Conservation (phyloP, 1,140 invertebrate genomes). For the Caenorhabditis inopinata region DNA sequence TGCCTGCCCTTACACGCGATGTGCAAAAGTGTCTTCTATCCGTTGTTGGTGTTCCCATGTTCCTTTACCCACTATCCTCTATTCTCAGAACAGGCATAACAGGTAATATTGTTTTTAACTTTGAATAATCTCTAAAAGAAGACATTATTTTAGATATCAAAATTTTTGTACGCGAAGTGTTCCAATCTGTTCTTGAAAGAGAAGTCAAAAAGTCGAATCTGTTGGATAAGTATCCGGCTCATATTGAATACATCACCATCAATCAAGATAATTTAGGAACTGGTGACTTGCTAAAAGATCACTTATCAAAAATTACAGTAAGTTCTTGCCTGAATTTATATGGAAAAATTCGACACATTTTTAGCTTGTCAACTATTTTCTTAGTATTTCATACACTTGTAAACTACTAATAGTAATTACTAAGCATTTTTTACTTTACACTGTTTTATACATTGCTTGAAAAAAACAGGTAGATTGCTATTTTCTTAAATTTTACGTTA, state of each 20-base stretch:
- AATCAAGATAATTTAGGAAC: constrained; percentile 33
- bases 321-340: background rate
- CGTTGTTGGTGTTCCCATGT: constrained; percentile 36
- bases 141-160: constrained; percentile 24
- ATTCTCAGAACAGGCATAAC: constrained; percentile 30
- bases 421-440: too few species aligned
- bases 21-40: constrained; percentile 39
- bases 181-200: background rate
- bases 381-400: too few species aligned
- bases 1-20: constrained; percentile 6
- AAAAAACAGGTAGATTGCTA: too few species aligned
- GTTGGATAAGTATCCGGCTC: background rate
- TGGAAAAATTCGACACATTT: too few species aligned
- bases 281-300: constrained; percentile 19
- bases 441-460: too few species aligned
- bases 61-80: constrained; percentile 35
- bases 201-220: background rate
- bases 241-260: background rate
- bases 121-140: background rate
- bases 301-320: constrained; percentile 21
- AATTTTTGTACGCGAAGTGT: constrained; percentile 7
- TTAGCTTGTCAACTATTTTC: too few species aligned
- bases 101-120: background rate
- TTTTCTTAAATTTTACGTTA: too few species aligned
- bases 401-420: too few species aligned